Conservation (phyloP, 2,113 vertebrate genomes). For the Oreocharis arfaki region DNA sequence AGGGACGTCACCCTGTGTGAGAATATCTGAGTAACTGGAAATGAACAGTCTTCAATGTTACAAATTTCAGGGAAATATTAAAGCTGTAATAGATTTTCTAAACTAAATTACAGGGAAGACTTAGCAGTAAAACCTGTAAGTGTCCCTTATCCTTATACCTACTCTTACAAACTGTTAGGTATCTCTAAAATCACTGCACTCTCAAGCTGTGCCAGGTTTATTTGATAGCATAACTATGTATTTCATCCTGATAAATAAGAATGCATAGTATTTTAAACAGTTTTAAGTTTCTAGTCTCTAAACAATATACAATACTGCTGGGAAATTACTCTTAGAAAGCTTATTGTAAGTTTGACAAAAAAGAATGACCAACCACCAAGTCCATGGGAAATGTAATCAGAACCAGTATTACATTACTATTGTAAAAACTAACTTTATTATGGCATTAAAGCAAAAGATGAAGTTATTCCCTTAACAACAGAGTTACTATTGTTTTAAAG, state of each 20-base stretch:
- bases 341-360: neutral
- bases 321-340: neutral
- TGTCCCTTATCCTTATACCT: neutral
- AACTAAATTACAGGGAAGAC: neutral
- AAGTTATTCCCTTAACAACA: neutral
- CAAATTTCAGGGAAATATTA: neutral
- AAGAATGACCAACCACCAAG: neutral
- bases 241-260: neutral
- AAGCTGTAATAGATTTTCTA: neutral
- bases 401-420: neutral
- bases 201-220: neutral
- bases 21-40: neutral
- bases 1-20: neutral
- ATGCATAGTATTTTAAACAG: neutral
- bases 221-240: neutral
- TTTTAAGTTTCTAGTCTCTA: neutral
- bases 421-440: neutral
- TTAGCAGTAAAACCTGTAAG: neutral
- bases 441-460: neutral
- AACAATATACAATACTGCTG: neutral
- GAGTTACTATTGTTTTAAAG: neutral
- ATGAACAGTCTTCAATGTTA: neutral
- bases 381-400: neutral
- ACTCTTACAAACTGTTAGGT: neutral
- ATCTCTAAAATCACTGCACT: neutral